A percentile compares a stretch with the other conserved stretches of the same genome.
These are phyloP conservation scores for Cyprichromis sp. DNA, from an alignment of 2,113 vertebrate genomes.

Conservation along the genomic window DNA sequence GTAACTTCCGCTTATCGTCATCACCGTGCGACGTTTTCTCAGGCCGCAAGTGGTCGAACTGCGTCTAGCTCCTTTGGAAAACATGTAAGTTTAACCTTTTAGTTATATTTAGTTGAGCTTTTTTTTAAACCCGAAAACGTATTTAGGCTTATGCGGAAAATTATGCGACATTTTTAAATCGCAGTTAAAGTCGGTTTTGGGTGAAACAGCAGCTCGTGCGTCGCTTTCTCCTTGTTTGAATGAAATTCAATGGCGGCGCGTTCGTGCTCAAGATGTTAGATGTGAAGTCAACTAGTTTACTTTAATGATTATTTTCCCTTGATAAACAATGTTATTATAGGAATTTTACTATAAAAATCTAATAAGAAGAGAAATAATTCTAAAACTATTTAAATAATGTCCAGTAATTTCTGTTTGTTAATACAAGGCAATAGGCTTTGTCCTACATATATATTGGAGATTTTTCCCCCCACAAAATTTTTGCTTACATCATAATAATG, in stretches of 20 bases:
- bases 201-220: neutral
- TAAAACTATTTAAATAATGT: neutral
- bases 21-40: slow-evolving; percentile 8
- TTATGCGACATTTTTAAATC: fast-evolving
- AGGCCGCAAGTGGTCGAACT: neutral
- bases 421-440: neutral
- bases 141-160: fast-evolving
- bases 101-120: fast-evolving
- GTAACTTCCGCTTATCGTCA: slow-evolving; percentile 41
- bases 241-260: slow-evolving; percentile 30
- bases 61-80: neutral
- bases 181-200: neutral
- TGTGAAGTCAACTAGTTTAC: neutral
- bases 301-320: neutral
- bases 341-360: neutral
- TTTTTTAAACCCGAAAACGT: neutral
- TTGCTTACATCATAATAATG: neutral
- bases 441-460: neutral
- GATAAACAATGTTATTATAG: neutral
- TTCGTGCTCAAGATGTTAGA: neutral
- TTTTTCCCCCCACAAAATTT: neutral
- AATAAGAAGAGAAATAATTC: neutral
- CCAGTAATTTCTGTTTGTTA: neutral
- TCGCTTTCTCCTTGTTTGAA: neutral
- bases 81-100: slow-evolving; percentile 40